Evolutionary conservation across 2,888 invertebrate genomes (phyloP).

Genomic region (Pterostichus niger): DNA sequence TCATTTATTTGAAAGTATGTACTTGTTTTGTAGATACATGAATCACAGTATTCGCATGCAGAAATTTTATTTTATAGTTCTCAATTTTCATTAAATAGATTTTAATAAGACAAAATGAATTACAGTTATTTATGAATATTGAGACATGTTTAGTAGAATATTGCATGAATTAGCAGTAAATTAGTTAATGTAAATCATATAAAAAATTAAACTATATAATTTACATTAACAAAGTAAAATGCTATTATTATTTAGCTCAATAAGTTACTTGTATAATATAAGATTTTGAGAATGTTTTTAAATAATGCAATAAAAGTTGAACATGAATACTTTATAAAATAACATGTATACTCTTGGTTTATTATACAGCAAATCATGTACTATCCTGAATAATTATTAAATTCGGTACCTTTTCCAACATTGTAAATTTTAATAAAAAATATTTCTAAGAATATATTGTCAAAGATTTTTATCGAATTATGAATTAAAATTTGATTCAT

Average conservation of each 20-base stretch:
- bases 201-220: constrained; percentile 23
- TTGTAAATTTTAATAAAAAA: background rate
- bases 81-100: constrained; percentile 48
- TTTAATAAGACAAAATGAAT: constrained; percentile 1
- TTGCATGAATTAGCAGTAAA: constrained; percentile 58
- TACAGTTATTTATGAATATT: constrained; percentile 22
- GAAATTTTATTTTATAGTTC: constrained; percentile 54
- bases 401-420: background rate
- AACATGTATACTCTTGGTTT: background rate
- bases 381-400: constrained; percentile 3
- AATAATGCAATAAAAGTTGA: constrained; percentile 56
- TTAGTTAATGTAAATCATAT: constrained; percentile 49
- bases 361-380: background rate
- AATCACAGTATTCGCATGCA: constrained; percentile 55
- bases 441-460: background rate
- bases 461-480: too few species aligned
- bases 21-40: constrained; percentile 62
- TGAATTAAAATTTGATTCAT: too few species aligned
- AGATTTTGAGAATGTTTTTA: constrained; percentile 65
- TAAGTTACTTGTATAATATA: constrained; percentile 65
- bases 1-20: constrained; percentile 53
- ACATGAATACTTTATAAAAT: constrained; percentile 41
- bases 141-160: constrained; percentile 50
- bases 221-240: constrained; percentile 49
- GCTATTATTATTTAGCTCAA: constrained; percentile 37